Evolutionary conservation across 2,113 vertebrate species (phyloP).

Genomic region (Perccottus glenii): DNA sequence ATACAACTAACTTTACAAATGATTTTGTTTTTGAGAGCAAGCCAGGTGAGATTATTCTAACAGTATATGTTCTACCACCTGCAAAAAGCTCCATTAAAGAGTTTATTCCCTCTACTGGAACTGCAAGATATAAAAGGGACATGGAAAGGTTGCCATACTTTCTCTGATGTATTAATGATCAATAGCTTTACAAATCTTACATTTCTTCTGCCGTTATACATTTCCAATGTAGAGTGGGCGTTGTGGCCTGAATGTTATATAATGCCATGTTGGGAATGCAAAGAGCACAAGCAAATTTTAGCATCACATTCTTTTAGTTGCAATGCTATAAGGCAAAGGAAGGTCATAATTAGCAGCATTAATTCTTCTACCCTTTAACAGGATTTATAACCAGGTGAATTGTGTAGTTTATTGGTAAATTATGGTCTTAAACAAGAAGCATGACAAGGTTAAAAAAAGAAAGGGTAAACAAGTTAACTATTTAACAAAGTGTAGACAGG

Average conservation of each 20-base stretch:
- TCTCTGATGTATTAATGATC: neutral
- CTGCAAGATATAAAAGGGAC: neutral
- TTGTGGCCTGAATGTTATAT: too few species aligned
- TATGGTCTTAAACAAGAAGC: conserved; percentile 1
- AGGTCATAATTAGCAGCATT: conserved; percentile 80
- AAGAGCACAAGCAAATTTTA: conserved; percentile 5
- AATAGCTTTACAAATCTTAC: neutral
- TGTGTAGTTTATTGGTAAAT: conserved; percentile 22
- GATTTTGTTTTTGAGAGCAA: conserved; percentile 11
- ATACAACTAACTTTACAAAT: conserved; percentile 23
- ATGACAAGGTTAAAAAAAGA: conserved; percentile 7
- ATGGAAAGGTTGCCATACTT: too few species aligned
- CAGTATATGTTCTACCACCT: conserved; percentile 3
- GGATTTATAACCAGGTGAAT: conserved; percentile 24
- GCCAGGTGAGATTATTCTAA: conserved; percentile 16
- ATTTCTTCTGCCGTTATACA: neutral
- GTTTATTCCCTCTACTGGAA: conserved; percentile 13
- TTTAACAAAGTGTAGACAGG: conserved; percentile 28
- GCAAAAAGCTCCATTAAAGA: conserved; percentile 14
- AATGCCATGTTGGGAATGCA: conserved; percentile 35
- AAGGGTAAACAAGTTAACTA: conserved; percentile 16
- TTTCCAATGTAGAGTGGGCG: neutral
- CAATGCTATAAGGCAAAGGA: conserved; percentile 85
- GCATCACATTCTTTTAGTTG: conserved; percentile 57
- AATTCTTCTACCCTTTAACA: conserved; percentile 48